phyloP scores from a whole-genome alignment of 2,113 vertebrate species.

The Verasper variegatus region DNA sequence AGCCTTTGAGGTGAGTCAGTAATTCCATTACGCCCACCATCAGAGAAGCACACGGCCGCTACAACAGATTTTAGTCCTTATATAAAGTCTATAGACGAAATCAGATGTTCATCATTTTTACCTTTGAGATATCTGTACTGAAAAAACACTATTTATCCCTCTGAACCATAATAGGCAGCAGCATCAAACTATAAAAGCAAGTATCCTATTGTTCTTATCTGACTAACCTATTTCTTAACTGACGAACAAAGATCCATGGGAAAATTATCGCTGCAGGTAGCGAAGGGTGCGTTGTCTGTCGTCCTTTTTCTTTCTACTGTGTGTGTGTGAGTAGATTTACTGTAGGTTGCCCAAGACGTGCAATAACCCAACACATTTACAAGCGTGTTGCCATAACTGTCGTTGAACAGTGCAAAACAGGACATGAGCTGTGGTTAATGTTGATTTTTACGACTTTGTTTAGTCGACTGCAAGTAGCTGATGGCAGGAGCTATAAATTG shows the following conservation, averaged over 20 bases:
- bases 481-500: not conserved
- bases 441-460: not conserved
- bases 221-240: constrained; percentile 1
- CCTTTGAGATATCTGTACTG: not conserved
- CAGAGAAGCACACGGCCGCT: not conserved
- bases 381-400: too few relatives aligned
- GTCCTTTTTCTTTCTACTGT: constrained; percentile 1
- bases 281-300: not conserved
- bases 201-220: not conserved
- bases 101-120: too few relatives aligned
- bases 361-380: not conserved
- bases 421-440: too few relatives aligned
- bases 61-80: not conserved
- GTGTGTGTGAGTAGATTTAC: not conserved
- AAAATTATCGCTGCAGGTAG: constrained; percentile 13
- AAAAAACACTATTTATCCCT: not conserved
- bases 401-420: too few relatives aligned
- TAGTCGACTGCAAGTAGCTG: not conserved
- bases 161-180: too few relatives aligned
- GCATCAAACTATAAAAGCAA: not conserved
- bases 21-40: not conserved
- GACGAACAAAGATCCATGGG: not conserved
- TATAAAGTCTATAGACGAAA: not conserved
- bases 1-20: not conserved
- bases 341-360: constrained; percentile 13